Conservation (phyloP, 1,140 invertebrate genomes). For the Bombus affinis region DNA sequence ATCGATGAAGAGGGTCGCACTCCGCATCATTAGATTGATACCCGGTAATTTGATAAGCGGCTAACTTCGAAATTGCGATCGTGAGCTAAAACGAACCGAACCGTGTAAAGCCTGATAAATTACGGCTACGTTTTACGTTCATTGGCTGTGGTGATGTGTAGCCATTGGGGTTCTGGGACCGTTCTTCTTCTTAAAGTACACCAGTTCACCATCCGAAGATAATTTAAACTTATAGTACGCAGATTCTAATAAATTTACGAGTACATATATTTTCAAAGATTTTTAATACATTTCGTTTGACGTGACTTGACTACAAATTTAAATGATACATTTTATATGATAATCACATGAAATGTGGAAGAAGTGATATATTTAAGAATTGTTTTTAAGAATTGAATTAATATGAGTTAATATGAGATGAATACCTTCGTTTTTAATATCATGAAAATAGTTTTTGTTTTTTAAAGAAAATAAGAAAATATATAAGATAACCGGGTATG, state of each 20-base stretch:
- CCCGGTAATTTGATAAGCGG: slow-evolving; percentile 10
- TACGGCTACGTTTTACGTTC: slow-evolving; percentile 32
- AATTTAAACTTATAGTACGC: slow-evolving; percentile 6
- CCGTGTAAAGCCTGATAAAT: slow-evolving; percentile 41
- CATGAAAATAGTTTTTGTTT: neutral
- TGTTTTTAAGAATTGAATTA: neutral
- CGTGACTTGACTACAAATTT: neutral
- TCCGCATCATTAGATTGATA: slow-evolving; percentile 14
- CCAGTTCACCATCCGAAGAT: neutral
- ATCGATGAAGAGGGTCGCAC: slow-evolving; percentile 23
- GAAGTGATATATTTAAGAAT: neutral
- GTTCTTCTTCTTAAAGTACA: slow-evolving; percentile 17
- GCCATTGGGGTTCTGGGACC: neutral
- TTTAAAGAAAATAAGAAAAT: too few species aligned
- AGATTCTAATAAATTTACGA: slow-evolving; percentile 3
- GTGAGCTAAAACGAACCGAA: slow-evolving; percentile 9
- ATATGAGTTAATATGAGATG: too few species aligned
- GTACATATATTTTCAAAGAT: neutral
- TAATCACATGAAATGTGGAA: neutral
- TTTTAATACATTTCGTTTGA: neutral
- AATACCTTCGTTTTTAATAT: neutral
- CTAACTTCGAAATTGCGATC: slow-evolving; percentile 28
- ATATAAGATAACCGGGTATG: neutral
- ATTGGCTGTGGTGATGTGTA: slow-evolving; percentile 7
- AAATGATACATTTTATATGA: neutral